phyloP scores from a whole-genome alignment of 2,888 invertebrate genomes.

The Hypercompe scribonia region DNA sequence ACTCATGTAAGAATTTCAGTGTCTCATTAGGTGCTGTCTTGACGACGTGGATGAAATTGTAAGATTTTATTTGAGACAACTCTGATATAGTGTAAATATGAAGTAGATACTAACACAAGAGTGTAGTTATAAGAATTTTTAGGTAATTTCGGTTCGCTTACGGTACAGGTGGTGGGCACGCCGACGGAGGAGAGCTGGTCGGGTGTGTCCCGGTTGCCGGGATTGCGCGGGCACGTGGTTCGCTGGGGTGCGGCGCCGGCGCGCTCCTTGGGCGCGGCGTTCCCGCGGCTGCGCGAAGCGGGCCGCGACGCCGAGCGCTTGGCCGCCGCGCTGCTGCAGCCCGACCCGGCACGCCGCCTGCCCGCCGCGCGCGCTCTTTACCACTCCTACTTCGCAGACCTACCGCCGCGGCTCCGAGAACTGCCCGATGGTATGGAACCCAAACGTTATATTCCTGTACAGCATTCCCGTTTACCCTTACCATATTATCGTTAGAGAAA shows the following conservation, averaged over 20 bases:
- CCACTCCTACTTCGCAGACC: slow-evolving; percentile 96
- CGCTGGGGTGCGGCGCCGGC: slow-evolving; percentile 89
- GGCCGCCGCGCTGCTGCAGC: slow-evolving; percentile 93
- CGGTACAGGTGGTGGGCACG: slow-evolving; percentile 93
- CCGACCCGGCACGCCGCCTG: slow-evolving; percentile 94
- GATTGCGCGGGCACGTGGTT: slow-evolving; percentile 91
- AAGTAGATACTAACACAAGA: too few relatives aligned
- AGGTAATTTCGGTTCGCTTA: not conserved
- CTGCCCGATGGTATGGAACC: slow-evolving; percentile 94
- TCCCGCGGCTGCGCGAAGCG: slow-evolving; percentile 96
- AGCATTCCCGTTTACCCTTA: not conserved
- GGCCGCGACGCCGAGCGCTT: slow-evolving; percentile 95
- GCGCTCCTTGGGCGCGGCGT: slow-evolving; percentile 93
- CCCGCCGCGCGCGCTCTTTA: slow-evolving; percentile 94
- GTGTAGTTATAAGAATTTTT: not conserved
- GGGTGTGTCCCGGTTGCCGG: slow-evolving; percentile 95
- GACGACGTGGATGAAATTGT: not conserved
- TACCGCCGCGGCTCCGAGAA: slow-evolving; percentile 96
- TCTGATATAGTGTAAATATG: not conserved
- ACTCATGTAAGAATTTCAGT: not conserved
- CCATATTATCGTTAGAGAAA: not conserved
- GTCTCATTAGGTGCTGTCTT: not conserved
- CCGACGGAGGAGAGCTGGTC: slow-evolving; percentile 98
- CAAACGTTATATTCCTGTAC: not conserved
- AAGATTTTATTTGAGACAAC: not conserved